Percentiles rank a stretch among this genome's conserved stretches.
Evolutionary conservation across 2,797 vertebrate genomes (phyloP).

Genomic region (Columba guinea): DNA sequence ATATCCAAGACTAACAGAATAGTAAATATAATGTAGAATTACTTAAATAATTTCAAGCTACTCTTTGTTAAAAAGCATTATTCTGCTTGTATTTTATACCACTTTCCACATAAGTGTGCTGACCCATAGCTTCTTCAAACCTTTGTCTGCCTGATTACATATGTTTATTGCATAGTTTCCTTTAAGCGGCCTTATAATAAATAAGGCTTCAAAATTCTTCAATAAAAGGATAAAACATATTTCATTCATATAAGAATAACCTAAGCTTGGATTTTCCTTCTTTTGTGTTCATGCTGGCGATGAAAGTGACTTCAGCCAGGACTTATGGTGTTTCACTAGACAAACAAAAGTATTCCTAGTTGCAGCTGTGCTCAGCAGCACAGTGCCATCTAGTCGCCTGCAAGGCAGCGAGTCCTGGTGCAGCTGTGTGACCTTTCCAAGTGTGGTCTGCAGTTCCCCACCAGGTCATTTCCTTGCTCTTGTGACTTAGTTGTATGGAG

Average conservation of each 20-base stretch:
- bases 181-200: not conserved
- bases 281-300: not conserved
- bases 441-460: not conserved
- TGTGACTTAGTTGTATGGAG: not conserved
- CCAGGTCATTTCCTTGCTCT: not conserved
- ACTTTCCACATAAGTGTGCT: not conserved
- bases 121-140: not conserved
- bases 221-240: not conserved
- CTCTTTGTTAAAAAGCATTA: not conserved
- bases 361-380: not conserved
- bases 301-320: not conserved
- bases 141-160: not conserved
- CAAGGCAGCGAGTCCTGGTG: accelerated
- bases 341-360: not conserved
- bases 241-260: not conserved
- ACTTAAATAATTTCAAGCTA: not conserved
- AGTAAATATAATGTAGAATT: not conserved
- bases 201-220: not conserved
- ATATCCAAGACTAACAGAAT: not conserved
- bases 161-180: not conserved
- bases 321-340: not conserved
- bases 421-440: not conserved
- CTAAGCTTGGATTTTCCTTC: not conserved
- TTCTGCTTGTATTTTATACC: not conserved
- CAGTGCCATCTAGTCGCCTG: conserved; percentile 33